These are phyloP conservation scores for Ericerus pela DNA, from an alignment of 1,140 invertebrate genomes.

Conservation along the genomic window DNA sequence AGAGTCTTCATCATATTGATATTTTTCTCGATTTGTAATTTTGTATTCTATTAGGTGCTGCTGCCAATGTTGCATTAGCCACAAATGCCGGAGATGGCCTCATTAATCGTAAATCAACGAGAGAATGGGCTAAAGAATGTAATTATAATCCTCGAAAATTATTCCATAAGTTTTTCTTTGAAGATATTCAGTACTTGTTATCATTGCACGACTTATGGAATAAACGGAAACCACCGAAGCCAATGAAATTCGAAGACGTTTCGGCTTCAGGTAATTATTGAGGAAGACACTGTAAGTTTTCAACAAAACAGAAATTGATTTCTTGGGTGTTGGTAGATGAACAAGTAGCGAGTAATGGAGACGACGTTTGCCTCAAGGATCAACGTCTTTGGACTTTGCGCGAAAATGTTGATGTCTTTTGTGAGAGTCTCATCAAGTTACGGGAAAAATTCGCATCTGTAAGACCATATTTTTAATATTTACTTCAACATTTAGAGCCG, in stretches of 20 bases:
- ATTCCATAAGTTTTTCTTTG: slow-evolving; percentile 79
- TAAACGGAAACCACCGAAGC: slow-evolving; percentile 60
- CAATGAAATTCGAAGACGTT: slow-evolving; percentile 55
- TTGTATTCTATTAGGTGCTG: slow-evolving; percentile 32
- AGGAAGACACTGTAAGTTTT: not conserved
- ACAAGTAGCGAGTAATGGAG: slow-evolving; percentile 36
- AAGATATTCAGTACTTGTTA: slow-evolving; percentile 90
- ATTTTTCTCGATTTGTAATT: slow-evolving; percentile 25
- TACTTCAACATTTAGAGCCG: too few relatives aligned
- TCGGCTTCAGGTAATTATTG: slow-evolving; percentile 38
- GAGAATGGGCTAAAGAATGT: slow-evolving; percentile 69
- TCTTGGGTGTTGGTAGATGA: slow-evolving; percentile 1
- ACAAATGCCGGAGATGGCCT: slow-evolving; percentile 44
- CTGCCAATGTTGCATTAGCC: slow-evolving; percentile 36
- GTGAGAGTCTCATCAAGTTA: slow-evolving; percentile 49
- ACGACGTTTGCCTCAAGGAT: slow-evolving; percentile 41
- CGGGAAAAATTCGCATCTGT: slow-evolving; percentile 42
- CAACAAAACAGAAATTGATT: not conserved
- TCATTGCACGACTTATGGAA: slow-evolving; percentile 94
- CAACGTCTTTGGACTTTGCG: slow-evolving; percentile 68
- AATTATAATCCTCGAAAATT: slow-evolving; percentile 72
- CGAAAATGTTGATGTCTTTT: slow-evolving; percentile 62
- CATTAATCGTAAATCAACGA: slow-evolving; percentile 67
- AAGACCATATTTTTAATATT: too few relatives aligned
- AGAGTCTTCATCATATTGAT: slow-evolving; percentile 32